Evolutionary conservation across 2,888 invertebrate species (phyloP), one percentile per base, ranked within the genome.

Genomic region (Drosophila merina): DNA sequence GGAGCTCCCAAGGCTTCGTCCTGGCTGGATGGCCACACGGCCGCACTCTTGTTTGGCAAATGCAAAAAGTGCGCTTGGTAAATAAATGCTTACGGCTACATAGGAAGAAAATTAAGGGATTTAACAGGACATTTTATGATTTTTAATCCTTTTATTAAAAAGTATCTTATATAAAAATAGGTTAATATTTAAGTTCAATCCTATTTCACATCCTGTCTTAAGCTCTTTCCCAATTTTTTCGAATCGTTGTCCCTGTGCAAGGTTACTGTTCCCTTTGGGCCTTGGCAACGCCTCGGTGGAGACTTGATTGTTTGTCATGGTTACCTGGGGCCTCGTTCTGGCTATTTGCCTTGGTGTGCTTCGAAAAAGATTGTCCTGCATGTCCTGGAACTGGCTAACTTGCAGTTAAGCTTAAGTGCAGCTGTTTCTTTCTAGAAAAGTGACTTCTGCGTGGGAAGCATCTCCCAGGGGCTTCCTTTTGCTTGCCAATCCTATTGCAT

Each of bases 51-150:
- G 72, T 55, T 75, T 75, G 75, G 70, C 78, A 67, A 86, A 75
- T 77, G 87, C 81, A 77, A 84, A 81, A 84, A 86, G 74, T 86
- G 68, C 48, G 66, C 66, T 66, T 14, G 52, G 44, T 73, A 72
- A 70, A 70, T 70, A 70, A 72, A 72, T 50, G 72, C 66, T 66
- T 52, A 38, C 67, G 26, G n/a, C 9, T 62, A 31, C 62, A 62
- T 14, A 1, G 26, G 1, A n/a, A n/a, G 7, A 5, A 26, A 62
- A 20, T 20, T 20, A 20, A 20, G 20, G 26, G 20, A 7, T 40
- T 12, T 40, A 0, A 40, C 2, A n/a, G n/a, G 5, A 33, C 5
- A 33, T n/a, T n/a, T 40, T 0, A 20, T 20, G 20, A 4, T 42
- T 20, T 42, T 12, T 14, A 7, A 14, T 3, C 2, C 10, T 33